Evolutionary conservation across 2,113 vertebrate genomes (phyloP), one percentile per base, ranked within the genome.

Genomic region (Atherinomorus stipes): DNA sequence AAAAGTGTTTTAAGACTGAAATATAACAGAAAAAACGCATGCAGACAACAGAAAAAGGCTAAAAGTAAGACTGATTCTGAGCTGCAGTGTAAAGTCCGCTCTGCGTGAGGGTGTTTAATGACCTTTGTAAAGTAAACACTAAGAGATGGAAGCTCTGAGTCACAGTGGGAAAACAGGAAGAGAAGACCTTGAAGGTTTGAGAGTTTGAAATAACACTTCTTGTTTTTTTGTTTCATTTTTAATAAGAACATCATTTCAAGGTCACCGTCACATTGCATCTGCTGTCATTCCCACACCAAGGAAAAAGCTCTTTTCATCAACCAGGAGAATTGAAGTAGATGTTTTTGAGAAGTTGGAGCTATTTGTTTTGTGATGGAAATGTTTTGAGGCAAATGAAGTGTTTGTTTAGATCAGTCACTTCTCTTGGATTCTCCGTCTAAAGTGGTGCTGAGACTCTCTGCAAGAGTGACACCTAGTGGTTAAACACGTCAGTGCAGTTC

Each of bases 381-480:
- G 60, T 68, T 64, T 34, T 78, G 71, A 66, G 54, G 40, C 25
- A 50, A 45, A 61, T 65, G n/a, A 50, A 67, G 53, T 62, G 28
- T 74, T 44, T 64, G 38, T 50, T 56, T 7, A 21, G 44, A 26
- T 82, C 79, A 64, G 47, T 67, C 57, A 22, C 18, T 49, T 61
- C 57, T 53, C 8, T 21, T 38, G n/a, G 5, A 45, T 26, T 52
- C 40, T 28, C 61, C 53, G 18, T 47, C 18, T 47, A n/a, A 5
- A 8, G 5, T 34, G 5, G 13, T 19, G 12, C 0, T 26, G 19
- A 73, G 81, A 51, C 31, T 34, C 84, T 83, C 56, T 75, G 23
- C 64, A 64, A 83, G 78, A 84, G 78, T 54, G 50, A 56, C 89
- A 85, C 72, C 84, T 62, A 66, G 78, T 85, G 90, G 71, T 18